Base-by-base conservation (phyloP, 2,113 vertebrate species). In the Phodopus roborovskii region DNA sequence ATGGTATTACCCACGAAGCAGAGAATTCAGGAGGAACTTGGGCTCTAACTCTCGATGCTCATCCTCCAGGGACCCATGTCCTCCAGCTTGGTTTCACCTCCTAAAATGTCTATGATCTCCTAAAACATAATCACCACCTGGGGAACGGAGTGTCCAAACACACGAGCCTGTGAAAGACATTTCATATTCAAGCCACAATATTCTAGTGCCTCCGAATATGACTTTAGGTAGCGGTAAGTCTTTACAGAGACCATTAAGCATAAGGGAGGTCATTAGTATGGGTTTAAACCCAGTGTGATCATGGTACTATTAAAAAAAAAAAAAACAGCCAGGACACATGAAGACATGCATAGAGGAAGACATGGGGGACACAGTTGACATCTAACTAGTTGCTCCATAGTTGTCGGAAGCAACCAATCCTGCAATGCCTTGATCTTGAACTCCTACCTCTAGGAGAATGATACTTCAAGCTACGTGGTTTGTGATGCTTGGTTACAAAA, bases 401-500 rank as follows among this genome's bases (percentile, higher is more conserved):
- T 30, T n/a, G 39, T 28, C 17, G 1, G 10, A 53, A 74, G 78
- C 39, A 78, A 36, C 73, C 5, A 13, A 12, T 10, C 5, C 2
- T 84, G 15, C 45, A 33, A 58, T 42, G 13, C 20, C 90, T 20
- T 70, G 75, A 62, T 50, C 33, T 79, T 62, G 19, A 9, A 48
- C 6, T 0, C 64, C 24, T 60, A 1, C 64, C 82, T 84, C 75
- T 1, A 0, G 71, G 71, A 89, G 5, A 15, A n/a, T 36, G 24
- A 58, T 20, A 30, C 17, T 45, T 22, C 9, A 58, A 48, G 15
- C 26, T 0, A 3, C 11, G 9, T 1, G 0, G 15, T 30, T 20
- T 60, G 26, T 7, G 39, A 28, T 11, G 11, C 16, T 42, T n/a
- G 0, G 20, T 2, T 13, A 42, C 0, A 3, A 24, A 77, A 28